A percentile compares a stretch with the other conserved stretches of the same genome.
Evolutionary conservation across 2,888 invertebrate genomes (phyloP).

Genomic region (Sycophila texana): DNA sequence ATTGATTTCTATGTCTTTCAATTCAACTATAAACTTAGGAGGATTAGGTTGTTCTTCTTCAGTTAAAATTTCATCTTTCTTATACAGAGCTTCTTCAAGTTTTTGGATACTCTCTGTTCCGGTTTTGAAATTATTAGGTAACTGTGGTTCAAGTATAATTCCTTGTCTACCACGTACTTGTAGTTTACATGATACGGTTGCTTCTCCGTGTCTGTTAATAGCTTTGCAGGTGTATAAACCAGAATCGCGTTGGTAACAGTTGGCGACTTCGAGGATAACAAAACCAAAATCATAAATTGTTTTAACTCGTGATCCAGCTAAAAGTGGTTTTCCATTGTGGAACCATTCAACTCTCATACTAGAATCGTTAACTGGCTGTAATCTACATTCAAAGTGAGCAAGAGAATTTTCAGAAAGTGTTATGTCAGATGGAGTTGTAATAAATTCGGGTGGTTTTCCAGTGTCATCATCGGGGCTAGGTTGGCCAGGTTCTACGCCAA

Average conservation of each 20-base stretch:
- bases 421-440: slow-evolving; percentile 90
- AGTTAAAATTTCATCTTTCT: slow-evolving; percentile 86
- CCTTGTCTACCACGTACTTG: slow-evolving; percentile 92
- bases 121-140: slow-evolving; percentile 90
- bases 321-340: slow-evolving; percentile 95
- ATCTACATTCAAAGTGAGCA: slow-evolving; percentile 94
- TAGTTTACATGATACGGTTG: slow-evolving; percentile 90
- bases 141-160: slow-evolving; percentile 91
- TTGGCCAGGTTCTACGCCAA: slow-evolving; percentile 83
- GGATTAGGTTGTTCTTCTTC: slow-evolving; percentile 93
- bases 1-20: slow-evolving; percentile 88
- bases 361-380: slow-evolving; percentile 92
- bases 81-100: slow-evolving; percentile 92
- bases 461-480: slow-evolving; percentile 86
- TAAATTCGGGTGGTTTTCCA: slow-evolving; percentile 93
- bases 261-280: slow-evolving; percentile 96
- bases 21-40: slow-evolving; percentile 89
- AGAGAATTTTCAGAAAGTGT: slow-evolving; percentile 90
- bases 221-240: slow-evolving; percentile 95
- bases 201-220: slow-evolving; percentile 93
- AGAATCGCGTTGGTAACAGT: slow-evolving; percentile 94
- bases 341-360: slow-evolving; percentile 98
- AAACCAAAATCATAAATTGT: slow-evolving; percentile 98
- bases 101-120: slow-evolving; percentile 94
- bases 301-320: slow-evolving; percentile 94